Percentiles rank a stretch among this genome's conserved stretches.
These are phyloP conservation scores for Burhinus bistriatus DNA, from an alignment of 2,113 vertebrate species.

Conservation along the genomic window DNA sequence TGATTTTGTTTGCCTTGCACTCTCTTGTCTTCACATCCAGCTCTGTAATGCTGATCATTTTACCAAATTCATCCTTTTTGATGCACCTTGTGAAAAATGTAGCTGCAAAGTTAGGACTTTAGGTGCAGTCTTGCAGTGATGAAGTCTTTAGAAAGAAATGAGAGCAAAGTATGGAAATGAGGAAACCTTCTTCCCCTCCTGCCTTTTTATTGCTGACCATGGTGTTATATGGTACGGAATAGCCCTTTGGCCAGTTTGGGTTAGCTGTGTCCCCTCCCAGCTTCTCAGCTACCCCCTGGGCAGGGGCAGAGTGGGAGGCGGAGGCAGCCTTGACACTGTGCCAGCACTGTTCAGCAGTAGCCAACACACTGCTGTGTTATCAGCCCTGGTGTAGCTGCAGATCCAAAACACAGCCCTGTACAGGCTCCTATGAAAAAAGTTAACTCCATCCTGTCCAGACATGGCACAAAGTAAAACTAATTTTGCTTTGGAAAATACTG, in stretches of 20 bases:
- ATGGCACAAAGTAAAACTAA: not conserved
- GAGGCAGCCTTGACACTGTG: not conserved
- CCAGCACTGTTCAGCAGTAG: not conserved
- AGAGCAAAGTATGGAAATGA: not conserved
- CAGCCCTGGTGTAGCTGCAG: not conserved
- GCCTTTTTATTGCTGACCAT: not conserved
- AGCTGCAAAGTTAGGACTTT: not conserved
- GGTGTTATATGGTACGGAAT: fast-evolving
- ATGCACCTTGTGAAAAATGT: not conserved
- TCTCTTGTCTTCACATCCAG: not conserved
- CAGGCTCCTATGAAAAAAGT: not conserved
- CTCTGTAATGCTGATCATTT: not conserved
- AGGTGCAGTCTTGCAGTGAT: not conserved
- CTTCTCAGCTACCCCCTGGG: too few relatives aligned
- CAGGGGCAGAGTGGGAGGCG: not conserved
- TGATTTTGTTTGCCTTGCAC: not conserved
- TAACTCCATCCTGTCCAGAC: not conserved
- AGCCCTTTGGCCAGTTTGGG: not conserved
- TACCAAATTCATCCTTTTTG: not conserved
- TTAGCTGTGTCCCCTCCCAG: not conserved
- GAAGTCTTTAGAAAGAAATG: not conserved
- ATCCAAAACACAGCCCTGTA: not conserved
- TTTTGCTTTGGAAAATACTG: not conserved
- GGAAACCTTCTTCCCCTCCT: fast-evolving
- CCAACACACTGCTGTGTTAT: not conserved